Base-by-base conservation (phyloP, 1,140 invertebrate species). In the Platorchestia sp. region DNA sequence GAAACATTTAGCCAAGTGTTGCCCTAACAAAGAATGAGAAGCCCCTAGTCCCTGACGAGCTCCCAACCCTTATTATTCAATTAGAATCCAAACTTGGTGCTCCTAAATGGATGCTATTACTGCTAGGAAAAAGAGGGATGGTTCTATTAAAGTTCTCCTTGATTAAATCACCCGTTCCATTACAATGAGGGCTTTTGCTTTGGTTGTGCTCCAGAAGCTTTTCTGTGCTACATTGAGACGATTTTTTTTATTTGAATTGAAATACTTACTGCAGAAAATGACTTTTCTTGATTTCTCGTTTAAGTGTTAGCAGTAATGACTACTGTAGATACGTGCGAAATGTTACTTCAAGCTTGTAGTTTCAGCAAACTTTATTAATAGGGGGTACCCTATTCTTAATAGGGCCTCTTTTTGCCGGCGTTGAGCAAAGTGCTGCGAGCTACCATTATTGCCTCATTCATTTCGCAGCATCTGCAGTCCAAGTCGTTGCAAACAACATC, bases 41-140 rank as follows among this genome's bases (percentile, higher is more conserved):
- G 59, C 59, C 47, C 47, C 47, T 51, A 51, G 47, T 75, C 59
- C 27, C 27, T 3, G 59, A 90, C 10, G 87, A 42, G 87, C 87
- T 14, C 44, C 41, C 87, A 45, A 42, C 87, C 19, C 87, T 90
- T 90, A 90, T 90, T 90, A 90, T 90, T 90, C 41, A 90, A 90
- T 90, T 90, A 90, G 87, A 22, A 90, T 90, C 41, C 87, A 90
- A 90, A 90, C 41, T 90, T 90, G 87, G 7, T 19, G 44, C 41
- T 42, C 41, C 44, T 90, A 90, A 90, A 90, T 90, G 87, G 87
- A 90, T 42, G 44, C 87, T 44, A 90, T 90, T 90, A 90, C 87
- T 90, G 87, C 87, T 90, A 42, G 86, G 41, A 43, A 90, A 90
- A 90, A 45, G 87, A 90, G 41, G 22, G 41, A 90, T 90, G 22